Percentiles rank a stretch among this genome's conserved stretches.
These are phyloP conservation scores for Meiosimyza platycephala DNA, from an alignment of 2,888 invertebrate genomes.

Conservation along the genomic window DNA sequence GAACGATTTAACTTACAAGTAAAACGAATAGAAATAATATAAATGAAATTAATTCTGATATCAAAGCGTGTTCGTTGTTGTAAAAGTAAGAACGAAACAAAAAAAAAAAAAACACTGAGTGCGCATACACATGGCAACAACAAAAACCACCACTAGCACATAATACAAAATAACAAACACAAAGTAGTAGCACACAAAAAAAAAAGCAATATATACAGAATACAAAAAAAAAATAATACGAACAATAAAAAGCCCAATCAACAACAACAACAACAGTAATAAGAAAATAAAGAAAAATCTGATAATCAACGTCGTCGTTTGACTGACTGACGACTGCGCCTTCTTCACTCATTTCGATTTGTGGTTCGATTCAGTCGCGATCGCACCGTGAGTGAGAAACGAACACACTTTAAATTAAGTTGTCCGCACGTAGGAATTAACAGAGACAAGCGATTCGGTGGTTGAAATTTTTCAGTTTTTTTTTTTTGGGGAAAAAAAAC, in stretches of 20 bases:
- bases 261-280: constrained; percentile 2
- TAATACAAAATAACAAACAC: no score
- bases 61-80: constrained; percentile 8
- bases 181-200: no score
- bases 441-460: constrained; percentile 11
- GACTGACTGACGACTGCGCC: constrained; percentile 36
- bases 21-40: not conserved
- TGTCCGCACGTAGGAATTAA: constrained; percentile 27
- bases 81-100: not conserved
- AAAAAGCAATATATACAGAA: no score
- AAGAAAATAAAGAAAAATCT: constrained; percentile 27
- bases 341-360: constrained; percentile 41
- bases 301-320: constrained; percentile 37
- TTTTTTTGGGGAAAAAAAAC: not conserved
- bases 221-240: no score
- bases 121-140: no score
- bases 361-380: constrained; percentile 57
- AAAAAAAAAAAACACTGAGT: not conserved
- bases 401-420: constrained; percentile 52
- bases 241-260: not conserved
- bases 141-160: no score
- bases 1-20: not conserved
- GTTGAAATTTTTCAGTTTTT: constrained; percentile 36
- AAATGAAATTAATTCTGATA: constrained; percentile 5
- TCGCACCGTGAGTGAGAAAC: constrained; percentile 58